These are phyloP conservation scores for Clarias pachynema DNA, from an alignment of 2,797 vertebrate genomes.

Conservation along the genomic window DNA sequence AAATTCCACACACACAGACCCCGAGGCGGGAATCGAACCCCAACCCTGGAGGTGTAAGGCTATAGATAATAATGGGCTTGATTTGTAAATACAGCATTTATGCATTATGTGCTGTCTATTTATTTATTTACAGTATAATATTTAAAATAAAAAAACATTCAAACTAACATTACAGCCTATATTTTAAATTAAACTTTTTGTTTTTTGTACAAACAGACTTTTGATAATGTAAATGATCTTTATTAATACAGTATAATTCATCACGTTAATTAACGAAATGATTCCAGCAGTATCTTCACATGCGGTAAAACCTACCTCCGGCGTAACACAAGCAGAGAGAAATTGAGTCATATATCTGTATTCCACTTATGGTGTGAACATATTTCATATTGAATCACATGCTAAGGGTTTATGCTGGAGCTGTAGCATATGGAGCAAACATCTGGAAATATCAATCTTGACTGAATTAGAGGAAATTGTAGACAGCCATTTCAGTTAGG, in stretches of 20 bases:
- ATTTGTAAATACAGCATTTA: neutral
- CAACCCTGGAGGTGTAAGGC: no score
- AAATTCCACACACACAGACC: no score
- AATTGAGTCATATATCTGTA: slow-evolving; percentile 37
- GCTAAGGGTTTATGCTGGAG: slow-evolving; percentile 35
- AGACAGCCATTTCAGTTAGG: slow-evolving; percentile 31
- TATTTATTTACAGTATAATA: neutral
- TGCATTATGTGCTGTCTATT: neutral
- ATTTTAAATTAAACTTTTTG: neutral
- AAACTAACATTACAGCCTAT: neutral
- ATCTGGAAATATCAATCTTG: slow-evolving; percentile 59
- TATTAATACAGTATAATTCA: neutral
- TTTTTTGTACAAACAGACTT: neutral
- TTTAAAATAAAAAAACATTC: neutral
- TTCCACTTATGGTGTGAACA: slow-evolving; percentile 26
- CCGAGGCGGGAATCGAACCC: no score
- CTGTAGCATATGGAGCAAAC: slow-evolving; percentile 49
- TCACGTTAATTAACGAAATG: neutral
- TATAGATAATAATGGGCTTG: no score
- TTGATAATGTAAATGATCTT: neutral
- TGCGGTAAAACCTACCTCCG: slow-evolving; percentile 34
- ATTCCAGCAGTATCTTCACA: neutral
- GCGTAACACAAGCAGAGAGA: slow-evolving; percentile 24
- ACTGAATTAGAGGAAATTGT: slow-evolving; percentile 45
- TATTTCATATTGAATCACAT: slow-evolving; percentile 32